Percentiles rank a stretch among this genome's conserved stretches.
These are phyloP conservation scores for Parambassis ranga DNA, from an alignment of 2,797 vertebrate genomes.

Conservation along the genomic window DNA sequence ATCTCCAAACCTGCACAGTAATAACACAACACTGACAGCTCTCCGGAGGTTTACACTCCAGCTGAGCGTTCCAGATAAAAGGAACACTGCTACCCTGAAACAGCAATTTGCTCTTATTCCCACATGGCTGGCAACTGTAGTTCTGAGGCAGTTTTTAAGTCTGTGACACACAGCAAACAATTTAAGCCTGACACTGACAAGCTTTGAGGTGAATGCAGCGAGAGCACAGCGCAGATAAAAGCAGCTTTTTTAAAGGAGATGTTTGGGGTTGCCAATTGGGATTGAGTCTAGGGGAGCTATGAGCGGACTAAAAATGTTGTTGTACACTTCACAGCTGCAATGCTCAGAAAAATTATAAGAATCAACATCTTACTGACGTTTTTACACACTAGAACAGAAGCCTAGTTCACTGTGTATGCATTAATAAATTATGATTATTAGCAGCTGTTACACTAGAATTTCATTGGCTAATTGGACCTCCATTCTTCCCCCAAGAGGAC, in stretches of 20 bases:
- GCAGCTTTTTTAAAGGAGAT: background rate
- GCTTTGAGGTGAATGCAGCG: background rate
- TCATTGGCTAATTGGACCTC: background rate
- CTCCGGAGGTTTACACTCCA: conserved; percentile 26
- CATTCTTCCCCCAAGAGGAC: conserved; percentile 11
- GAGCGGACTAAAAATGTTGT: background rate
- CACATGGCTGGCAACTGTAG: conserved; percentile 28
- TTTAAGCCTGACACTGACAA: conserved; percentile 14
- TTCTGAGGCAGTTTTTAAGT: conserved; percentile 16
- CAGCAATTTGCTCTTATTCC: conserved; percentile 42
- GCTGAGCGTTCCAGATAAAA: conserved; percentile 34
- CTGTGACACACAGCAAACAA: conserved; percentile 26
- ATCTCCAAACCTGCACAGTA: conserved; percentile 13
- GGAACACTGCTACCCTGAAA: conserved; percentile 8
- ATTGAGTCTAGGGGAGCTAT: background rate
- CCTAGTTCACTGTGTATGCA: background rate
- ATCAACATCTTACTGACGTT: too few species aligned
- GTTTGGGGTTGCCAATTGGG: conserved; percentile 3
- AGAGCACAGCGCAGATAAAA: conserved; percentile 2
- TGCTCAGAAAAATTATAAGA: too few species aligned
- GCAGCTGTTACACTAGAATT: background rate
- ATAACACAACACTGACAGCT: conserved; percentile 23
- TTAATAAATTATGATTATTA: background rate
- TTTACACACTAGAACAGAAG: background rate
- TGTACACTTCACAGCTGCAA: too few species aligned